Evolutionary conservation across 2,888 invertebrate species (phyloP).

Genomic region (Siphlonurus alternatus): DNA sequence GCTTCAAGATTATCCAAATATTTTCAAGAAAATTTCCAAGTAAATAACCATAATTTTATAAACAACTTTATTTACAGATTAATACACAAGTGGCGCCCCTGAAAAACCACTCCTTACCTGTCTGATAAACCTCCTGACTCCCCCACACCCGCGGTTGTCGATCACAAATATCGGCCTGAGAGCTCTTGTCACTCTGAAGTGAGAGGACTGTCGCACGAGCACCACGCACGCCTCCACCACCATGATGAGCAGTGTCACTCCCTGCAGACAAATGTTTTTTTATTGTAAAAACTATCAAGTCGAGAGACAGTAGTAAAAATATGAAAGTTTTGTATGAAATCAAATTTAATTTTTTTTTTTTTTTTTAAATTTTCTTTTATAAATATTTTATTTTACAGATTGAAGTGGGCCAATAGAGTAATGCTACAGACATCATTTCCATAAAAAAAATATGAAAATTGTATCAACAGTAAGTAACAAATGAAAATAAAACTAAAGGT

Average conservation of each 20-base stretch:
- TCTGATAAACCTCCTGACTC: conserved; percentile 36
- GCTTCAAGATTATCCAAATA: too few relatives aligned
- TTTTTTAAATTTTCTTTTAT: too few relatives aligned
- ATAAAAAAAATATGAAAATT: too few relatives aligned
- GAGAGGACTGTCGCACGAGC: conserved; percentile 61
- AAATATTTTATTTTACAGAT: too few relatives aligned
- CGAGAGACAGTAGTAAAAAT: too few relatives aligned
- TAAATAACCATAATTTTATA: conserved; percentile 10
- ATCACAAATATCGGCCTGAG: conserved; percentile 76
- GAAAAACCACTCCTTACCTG: conserved; percentile 14
- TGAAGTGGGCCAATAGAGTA: too few relatives aligned
- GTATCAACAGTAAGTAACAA: too few relatives aligned
- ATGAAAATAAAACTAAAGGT: too few relatives aligned
- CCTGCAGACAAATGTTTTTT: conserved; percentile 33
- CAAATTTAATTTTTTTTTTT: too few relatives aligned
- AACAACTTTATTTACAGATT: not conserved
- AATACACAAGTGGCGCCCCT: not conserved
- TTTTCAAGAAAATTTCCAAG: not conserved
- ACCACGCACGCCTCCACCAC: conserved; percentile 65
- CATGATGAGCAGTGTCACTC: conserved; percentile 60
- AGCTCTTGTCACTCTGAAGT: conserved; percentile 74
- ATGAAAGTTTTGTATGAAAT: not conserved
- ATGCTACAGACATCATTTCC: too few relatives aligned
- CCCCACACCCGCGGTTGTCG: conserved; percentile 69
- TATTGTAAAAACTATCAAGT: too few relatives aligned